phyloP scores from a whole-genome alignment of 1,140 invertebrate genomes.

The Pseudomyrmex flavicornis region DNA sequence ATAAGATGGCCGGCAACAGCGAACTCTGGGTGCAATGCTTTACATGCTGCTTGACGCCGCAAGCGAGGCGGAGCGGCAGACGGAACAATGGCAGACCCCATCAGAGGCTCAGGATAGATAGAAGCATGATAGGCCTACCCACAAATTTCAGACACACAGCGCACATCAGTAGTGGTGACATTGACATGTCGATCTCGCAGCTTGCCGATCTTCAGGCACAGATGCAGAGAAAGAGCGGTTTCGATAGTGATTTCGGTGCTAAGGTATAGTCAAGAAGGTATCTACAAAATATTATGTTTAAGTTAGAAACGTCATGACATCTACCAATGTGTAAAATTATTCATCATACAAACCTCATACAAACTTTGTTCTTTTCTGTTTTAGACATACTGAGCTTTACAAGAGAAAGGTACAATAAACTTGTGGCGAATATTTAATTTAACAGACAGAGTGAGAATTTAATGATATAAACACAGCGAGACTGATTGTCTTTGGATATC shows the following conservation, averaged over 20 bases:
- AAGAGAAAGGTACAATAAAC: not conserved
- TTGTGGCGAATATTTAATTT: not conserved
- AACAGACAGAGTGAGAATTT: constrained; percentile 12
- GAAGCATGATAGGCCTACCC: constrained; percentile 96
- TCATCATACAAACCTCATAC: too few species aligned
- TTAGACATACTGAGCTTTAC: constrained; percentile 58
- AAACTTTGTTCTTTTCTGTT: constrained; percentile 14
- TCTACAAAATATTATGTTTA: not conserved
- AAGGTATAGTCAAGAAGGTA: constrained; percentile 81
- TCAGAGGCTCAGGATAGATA: constrained; percentile 92
- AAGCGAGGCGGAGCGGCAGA: constrained; percentile 85
- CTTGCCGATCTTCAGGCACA: constrained; percentile 92
- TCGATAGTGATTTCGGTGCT: constrained; percentile 89
- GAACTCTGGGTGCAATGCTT: constrained; percentile 95
- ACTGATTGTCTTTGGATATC: constrained; percentile 3
- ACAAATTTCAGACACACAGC: constrained; percentile 97
- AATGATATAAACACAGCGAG: not conserved
- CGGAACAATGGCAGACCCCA: constrained; percentile 87
- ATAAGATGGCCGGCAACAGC: constrained; percentile 88
- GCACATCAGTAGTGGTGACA: constrained; percentile 95
- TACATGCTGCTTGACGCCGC: constrained; percentile 92
- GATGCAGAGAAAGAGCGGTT: constrained; percentile 95
- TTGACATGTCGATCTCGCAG: constrained; percentile 90
- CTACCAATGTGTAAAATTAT: too few species aligned
- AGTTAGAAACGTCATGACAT: too few species aligned